A percentile compares a stretch with the other conserved stretches of the same genome.
These are phyloP conservation scores for Stenotaenia linearis DNA, from an alignment of 2,888 invertebrate genomes.

Conservation along the genomic window DNA sequence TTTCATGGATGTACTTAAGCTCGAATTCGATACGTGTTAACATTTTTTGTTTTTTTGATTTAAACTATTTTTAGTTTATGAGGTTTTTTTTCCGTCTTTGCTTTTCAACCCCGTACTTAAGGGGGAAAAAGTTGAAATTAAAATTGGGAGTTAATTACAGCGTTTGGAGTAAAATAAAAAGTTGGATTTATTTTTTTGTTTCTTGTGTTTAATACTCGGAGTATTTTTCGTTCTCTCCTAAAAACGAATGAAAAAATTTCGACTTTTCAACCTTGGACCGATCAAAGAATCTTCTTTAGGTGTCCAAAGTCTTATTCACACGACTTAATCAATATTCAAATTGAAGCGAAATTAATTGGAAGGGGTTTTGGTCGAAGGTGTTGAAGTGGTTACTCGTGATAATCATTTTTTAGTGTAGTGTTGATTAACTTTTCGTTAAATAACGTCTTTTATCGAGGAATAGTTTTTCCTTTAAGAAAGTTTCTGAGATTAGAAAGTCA, in stretches of 20 bases:
- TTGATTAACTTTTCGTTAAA: neutral
- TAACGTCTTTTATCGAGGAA: no score
- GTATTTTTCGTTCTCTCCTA: no score
- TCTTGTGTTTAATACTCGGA: neutral
- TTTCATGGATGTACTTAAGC: neutral
- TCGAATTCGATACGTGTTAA: neutral
- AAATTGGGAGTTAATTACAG: neutral
- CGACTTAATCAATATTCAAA: neutral
- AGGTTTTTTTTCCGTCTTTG: no score
- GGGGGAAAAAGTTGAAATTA: neutral
- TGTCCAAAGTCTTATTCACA: neutral
- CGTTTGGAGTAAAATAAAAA: neutral
- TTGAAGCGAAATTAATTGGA: neutral
- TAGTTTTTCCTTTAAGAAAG: neutral
- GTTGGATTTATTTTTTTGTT: neutral
- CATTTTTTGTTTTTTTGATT: neutral
- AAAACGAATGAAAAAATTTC: neutral
- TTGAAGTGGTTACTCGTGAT: neutral
- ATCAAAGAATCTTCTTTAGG: neutral
- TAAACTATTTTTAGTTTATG: neutral
- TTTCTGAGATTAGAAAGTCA: neutral
- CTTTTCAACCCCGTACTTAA: neutral
- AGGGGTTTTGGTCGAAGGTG: no score
- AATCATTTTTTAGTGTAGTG: neutral
- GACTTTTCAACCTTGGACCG: constrained; percentile 5